Evolutionary conservation across 2,797 vertebrate genomes (phyloP).

Genomic region (Notolepis coatsorum): DNA sequence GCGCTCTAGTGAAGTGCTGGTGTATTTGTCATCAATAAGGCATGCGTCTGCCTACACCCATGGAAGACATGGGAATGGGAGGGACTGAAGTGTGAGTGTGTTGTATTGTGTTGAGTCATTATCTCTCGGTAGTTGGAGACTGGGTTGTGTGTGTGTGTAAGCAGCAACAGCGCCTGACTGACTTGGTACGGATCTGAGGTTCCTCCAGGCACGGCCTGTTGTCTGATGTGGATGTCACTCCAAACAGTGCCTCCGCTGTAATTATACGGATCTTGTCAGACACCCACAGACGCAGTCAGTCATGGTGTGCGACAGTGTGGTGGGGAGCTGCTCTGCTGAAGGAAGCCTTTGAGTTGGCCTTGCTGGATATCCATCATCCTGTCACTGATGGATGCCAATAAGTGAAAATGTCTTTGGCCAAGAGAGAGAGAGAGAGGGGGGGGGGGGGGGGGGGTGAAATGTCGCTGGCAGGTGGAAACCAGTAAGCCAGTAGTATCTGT

Average conservation of each 20-base stretch:
- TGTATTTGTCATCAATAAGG: constrained; percentile 57
- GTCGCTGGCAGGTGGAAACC: constrained; percentile 30
- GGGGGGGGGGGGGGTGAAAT: no score
- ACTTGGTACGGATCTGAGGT: constrained; percentile 37
- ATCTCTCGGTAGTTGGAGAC: constrained; percentile 46
- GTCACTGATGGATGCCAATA: constrained; percentile 20
- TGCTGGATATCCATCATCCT: constrained; percentile 47
- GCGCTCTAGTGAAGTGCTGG: constrained; percentile 30
- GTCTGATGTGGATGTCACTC: constrained; percentile 60
- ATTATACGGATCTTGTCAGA: constrained; percentile 60
- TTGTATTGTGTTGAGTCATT: constrained; percentile 51
- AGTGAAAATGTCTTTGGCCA: constrained; percentile 1
- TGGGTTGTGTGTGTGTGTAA: constrained; percentile 23
- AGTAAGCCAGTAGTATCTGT: constrained; percentile 23
- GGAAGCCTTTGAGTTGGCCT: constrained; percentile 45
- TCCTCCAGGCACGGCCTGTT: constrained; percentile 39
- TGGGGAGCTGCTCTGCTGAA: constrained; percentile 33
- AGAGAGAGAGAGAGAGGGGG: constrained; percentile 18
- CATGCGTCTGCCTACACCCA: constrained; percentile 40
- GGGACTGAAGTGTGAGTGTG: constrained; percentile 12
- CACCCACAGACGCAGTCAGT: constrained; percentile 41
- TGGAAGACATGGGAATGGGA: constrained; percentile 25
- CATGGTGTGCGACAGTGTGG: constrained; percentile 36
- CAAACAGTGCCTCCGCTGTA: constrained; percentile 52
- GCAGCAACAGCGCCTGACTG: constrained; percentile 14